Evolutionary conservation across 37 sponge, comb jelly and placozoan species (phyloP).

Genomic region (Dysidea cf. avara): DNA sequence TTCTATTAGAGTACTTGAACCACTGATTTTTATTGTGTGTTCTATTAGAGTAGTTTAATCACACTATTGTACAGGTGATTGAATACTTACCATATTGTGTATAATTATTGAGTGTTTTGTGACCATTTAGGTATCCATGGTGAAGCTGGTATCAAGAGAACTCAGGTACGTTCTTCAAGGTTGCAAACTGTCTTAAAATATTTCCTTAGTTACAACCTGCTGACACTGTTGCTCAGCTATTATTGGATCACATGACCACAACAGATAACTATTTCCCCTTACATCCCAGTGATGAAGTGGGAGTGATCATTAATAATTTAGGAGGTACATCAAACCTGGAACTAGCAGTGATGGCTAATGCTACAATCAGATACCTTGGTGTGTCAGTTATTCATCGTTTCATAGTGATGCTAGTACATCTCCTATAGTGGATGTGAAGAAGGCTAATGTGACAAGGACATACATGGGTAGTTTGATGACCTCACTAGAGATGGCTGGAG

Average conservation of each 20-base stretch:
- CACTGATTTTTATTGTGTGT: too few relatives aligned
- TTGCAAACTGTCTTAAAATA: too few relatives aligned
- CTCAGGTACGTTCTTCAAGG: too few relatives aligned
- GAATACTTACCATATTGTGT: too few relatives aligned
- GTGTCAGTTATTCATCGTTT: not conserved
- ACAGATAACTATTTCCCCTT: constrained; percentile 1
- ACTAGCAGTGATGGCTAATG: constrained; percentile 71
- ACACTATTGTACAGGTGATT: too few relatives aligned
- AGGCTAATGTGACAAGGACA: constrained; percentile 53
- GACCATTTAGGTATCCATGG: constrained; percentile 94
- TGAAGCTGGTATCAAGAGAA: constrained; percentile 87
- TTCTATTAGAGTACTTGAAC: too few relatives aligned
- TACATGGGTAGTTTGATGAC: constrained; percentile 82
- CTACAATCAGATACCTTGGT: constrained; percentile 83
- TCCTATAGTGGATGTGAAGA: constrained; percentile 26
- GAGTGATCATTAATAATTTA: constrained; percentile 88
- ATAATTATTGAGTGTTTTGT: not conserved
- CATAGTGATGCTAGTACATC: too few relatives aligned
- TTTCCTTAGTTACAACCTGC: constrained; percentile 67
- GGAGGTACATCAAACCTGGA: constrained; percentile 97
- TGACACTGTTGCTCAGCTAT: constrained; percentile 52
- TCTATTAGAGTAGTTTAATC: too few relatives aligned
- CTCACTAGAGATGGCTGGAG: constrained; percentile 93
- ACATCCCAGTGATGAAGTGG: constrained; percentile 63
- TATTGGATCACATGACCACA: constrained; percentile 67